Evolutionary conservation across 2,113 vertebrate species (phyloP).

Genomic region (Oryzias melastigma): DNA sequence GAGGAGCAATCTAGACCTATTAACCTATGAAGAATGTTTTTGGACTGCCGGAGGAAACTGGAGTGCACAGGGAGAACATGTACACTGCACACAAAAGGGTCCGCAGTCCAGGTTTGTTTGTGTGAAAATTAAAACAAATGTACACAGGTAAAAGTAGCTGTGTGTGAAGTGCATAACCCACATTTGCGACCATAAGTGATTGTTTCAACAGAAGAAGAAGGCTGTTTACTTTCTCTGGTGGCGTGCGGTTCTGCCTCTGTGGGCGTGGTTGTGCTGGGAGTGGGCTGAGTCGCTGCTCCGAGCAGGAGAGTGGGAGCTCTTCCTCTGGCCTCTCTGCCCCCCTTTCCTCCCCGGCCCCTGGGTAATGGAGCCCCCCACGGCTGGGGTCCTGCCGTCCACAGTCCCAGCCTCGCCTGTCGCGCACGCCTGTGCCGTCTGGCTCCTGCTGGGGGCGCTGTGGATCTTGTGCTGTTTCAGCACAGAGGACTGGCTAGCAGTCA

Average conservation of each 20-base stretch:
- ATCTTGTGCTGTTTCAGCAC: conserved; percentile 72
- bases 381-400: conserved; percentile 66
- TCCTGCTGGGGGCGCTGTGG: conserved; percentile 62
- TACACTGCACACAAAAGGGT: too few relatives aligned
- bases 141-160: too few relatives aligned
- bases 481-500: conserved; percentile 74
- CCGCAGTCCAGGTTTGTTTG: too few relatives aligned
- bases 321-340: conserved; percentile 75
- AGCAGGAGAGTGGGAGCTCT: conserved; percentile 79
- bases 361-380: conserved; percentile 70
- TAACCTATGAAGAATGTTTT: too few relatives aligned
- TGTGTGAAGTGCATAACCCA: too few relatives aligned
- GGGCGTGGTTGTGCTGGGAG: conserved; percentile 74
- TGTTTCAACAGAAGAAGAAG: background rate
- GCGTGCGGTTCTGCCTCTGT: conserved; percentile 77
- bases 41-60: too few relatives aligned
- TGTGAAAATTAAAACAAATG: too few relatives aligned
- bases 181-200: too few relatives aligned
- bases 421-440: conserved; percentile 60
- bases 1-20: too few relatives aligned
- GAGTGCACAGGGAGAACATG: too few relatives aligned
- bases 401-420: conserved; percentile 71
- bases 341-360: conserved; percentile 75
- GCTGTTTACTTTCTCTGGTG: conserved; percentile 84
- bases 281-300: conserved; percentile 89